Conservation (phyloP, 2,113 vertebrate genomes). For the Struthidea cinerea region DNA sequence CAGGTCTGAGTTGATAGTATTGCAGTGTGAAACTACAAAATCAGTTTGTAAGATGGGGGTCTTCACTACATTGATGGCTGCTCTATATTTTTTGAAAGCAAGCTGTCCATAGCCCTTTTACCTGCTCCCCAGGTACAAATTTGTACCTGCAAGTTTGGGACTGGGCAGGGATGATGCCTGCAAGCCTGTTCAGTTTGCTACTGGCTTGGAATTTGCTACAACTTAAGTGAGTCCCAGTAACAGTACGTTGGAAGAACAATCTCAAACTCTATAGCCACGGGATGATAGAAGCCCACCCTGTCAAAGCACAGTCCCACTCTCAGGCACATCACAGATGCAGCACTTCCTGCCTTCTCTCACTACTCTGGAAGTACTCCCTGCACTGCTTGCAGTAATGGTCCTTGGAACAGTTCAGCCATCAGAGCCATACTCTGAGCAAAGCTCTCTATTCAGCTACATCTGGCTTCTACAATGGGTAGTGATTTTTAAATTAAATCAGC, state of each 20-base stretch:
- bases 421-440: background rate
- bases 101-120: background rate
- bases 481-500: slow-evolving; percentile 26
- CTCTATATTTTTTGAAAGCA: background rate
- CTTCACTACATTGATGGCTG: background rate
- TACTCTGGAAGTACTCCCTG: background rate
- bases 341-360: background rate
- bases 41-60: background rate
- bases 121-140: background rate
- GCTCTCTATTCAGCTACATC: slow-evolving; percentile 3
- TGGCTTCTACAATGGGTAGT: slow-evolving; percentile 7
- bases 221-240: background rate
- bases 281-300: background rate
- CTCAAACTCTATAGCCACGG: background rate
- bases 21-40: background rate
- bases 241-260: background rate
- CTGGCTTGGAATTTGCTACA: background rate
- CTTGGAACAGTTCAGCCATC: background rate
- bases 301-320: background rate
- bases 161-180: background rate
- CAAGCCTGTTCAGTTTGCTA: background rate
- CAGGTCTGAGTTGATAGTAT: background rate
- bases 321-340: background rate
- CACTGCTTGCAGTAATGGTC: background rate
- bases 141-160: background rate